These are phyloP conservation scores for Pseudachorutes palmiensis DNA, from an alignment of 1,140 invertebrate genomes.

Conservation along the genomic window DNA sequence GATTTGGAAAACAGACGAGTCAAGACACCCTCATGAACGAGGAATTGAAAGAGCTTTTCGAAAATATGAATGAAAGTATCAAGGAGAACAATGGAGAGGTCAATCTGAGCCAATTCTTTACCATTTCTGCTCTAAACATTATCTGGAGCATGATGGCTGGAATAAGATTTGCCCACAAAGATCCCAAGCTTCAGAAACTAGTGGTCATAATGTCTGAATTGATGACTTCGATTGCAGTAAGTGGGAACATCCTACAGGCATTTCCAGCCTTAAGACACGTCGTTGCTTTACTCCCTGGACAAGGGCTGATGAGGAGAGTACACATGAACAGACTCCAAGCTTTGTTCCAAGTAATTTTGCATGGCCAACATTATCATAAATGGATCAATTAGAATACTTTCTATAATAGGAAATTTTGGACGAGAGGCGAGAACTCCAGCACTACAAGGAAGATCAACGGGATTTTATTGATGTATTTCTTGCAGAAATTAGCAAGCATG, in stretches of 20 bases:
- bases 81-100: neutral
- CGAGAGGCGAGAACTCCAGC: slow-evolving; percentile 18
- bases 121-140: slow-evolving; percentile 60
- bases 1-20: slow-evolving; percentile 41
- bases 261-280: slow-evolving; percentile 21
- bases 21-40: slow-evolving; percentile 40
- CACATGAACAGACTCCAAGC: slow-evolving; percentile 19
- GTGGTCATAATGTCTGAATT: slow-evolving; percentile 14
- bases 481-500: slow-evolving; percentile 33
- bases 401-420: no score
- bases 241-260: slow-evolving; percentile 27
- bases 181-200: slow-evolving; percentile 35
- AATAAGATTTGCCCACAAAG: slow-evolving; percentile 47
- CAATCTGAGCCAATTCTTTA: slow-evolving; percentile 38
- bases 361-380: no score
- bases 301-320: slow-evolving; percentile 6
- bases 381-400: no score
- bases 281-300: slow-evolving; percentile 8
- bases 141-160: slow-evolving; percentile 81
- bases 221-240: slow-evolving; percentile 14
- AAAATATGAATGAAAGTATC: slow-evolving; percentile 48
- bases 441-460: slow-evolving; percentile 46
- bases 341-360: slow-evolving; percentile 21
- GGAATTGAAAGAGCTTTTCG: slow-evolving; percentile 49
- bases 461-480: slow-evolving; percentile 82